Conservation (phyloP, 1,140 invertebrate genomes). For the Stegodyphus dumicola region DNA sequence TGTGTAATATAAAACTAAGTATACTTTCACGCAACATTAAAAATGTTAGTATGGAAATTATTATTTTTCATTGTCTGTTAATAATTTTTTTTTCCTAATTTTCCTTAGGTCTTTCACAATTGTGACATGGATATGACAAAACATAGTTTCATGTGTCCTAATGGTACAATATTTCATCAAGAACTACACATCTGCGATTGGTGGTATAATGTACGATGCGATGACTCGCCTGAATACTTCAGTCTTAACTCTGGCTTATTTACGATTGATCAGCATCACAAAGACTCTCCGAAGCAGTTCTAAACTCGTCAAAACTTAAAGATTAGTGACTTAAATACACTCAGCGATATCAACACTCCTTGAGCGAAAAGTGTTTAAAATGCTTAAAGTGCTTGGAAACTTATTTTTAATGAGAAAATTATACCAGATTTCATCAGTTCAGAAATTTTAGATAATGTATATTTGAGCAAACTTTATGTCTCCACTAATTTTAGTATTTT, state of each 20-base stretch:
- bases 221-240: constrained; percentile 83
- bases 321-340: neutral
- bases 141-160: constrained; percentile 70
- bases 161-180: constrained; percentile 66
- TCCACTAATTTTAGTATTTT: no score
- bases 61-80: no score
- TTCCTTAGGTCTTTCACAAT: constrained; percentile 81
- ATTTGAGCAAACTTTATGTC: no score
- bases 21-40: no score
- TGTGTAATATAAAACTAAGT: no score
- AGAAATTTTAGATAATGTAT: no score
- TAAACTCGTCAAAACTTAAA: neutral
- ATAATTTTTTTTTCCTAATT: neutral
- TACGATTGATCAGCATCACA: neutral
- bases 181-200: constrained; percentile 70
- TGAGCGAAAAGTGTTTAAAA: no score
- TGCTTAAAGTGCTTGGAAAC: no score
- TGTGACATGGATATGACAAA: constrained; percentile 90
- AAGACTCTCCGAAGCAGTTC: neutral
- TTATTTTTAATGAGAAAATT: no score
- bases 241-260: constrained; percentile 74
- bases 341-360: neutral
- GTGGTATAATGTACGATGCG: constrained; percentile 90
- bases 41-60: no score
- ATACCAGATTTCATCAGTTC: no score